Conservation (phyloP, 1,140 invertebrate species). For the Apis laboriosa region DNA sequence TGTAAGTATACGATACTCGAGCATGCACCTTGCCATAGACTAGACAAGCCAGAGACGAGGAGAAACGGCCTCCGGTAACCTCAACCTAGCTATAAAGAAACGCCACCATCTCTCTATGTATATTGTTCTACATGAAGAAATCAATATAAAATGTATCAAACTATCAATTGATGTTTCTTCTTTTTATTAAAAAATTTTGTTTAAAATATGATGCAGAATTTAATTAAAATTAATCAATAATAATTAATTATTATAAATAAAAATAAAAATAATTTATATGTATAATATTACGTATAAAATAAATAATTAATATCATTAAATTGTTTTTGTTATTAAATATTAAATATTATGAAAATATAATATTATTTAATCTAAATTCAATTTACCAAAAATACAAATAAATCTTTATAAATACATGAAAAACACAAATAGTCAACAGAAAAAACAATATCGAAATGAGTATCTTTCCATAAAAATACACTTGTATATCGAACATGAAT, state of each 20-base stretch:
- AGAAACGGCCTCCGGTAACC: constrained; percentile 51
- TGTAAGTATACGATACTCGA: not conserved
- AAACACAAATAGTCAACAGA: not conserved
- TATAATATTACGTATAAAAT: no score
- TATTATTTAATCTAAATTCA: no score
- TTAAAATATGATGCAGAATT: no score
- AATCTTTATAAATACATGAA: not conserved
- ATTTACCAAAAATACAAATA: not conserved
- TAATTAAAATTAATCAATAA: no score
- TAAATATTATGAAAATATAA: no score
- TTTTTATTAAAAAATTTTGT: not conserved
- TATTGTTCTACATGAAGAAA: not conserved
- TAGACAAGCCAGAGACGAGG: constrained; percentile 61
- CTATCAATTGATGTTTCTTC: no score
- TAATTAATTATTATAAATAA: no score
- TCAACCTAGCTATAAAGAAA: constrained; percentile 34
- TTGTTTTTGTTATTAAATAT: no score
- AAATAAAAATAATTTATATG: no score
- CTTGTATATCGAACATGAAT: not conserved
- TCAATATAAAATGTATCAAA: not conserved
- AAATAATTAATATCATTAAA: no score
- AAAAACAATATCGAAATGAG: not conserved
- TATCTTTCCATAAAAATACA: not conserved
- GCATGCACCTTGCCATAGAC: constrained; percentile 28
- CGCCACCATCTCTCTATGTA: constrained; percentile 32